Conservation (phyloP, 2,113 vertebrate species). For the Mobula birostris region DNA sequence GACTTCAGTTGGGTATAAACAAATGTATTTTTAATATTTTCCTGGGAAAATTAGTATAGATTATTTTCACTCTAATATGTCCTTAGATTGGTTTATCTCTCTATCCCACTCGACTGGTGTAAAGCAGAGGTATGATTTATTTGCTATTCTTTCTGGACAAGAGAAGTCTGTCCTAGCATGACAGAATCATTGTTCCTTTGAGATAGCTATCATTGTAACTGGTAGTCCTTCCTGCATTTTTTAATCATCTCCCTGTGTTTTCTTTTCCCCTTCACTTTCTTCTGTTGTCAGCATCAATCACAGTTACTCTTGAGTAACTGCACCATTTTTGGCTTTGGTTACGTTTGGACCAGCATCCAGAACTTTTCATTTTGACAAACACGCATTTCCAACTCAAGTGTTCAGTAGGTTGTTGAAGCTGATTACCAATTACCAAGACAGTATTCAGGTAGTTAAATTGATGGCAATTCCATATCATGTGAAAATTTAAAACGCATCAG, state of each 20-base stretch:
- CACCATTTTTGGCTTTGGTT: neutral
- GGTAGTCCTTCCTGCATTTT: neutral
- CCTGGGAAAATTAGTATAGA: neutral
- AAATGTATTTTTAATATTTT: neutral
- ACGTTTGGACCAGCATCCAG: neutral
- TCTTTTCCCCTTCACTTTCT: neutral
- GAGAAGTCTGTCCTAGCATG: neutral
- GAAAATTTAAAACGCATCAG: neutral
- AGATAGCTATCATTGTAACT: neutral
- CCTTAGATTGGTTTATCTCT: neutral
- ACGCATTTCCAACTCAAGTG: neutral
- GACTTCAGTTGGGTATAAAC: neutral
- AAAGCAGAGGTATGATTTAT: neutral
- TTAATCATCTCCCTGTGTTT: neutral
- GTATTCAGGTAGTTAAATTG: neutral
- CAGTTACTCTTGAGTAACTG: neutral
- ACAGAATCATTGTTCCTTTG: slow-evolving; percentile 24
- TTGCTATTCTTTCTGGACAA: slow-evolving; percentile 6
- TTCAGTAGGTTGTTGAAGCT: neutral
- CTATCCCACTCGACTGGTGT: neutral
- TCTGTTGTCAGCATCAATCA: neutral
- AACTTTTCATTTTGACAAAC: neutral
- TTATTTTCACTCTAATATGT: neutral
- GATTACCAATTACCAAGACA: neutral
- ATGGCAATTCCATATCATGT: neutral